Evolutionary conservation across 2,797 vertebrate genomes (phyloP).

Genomic region (Oreochromis grahami): DNA sequence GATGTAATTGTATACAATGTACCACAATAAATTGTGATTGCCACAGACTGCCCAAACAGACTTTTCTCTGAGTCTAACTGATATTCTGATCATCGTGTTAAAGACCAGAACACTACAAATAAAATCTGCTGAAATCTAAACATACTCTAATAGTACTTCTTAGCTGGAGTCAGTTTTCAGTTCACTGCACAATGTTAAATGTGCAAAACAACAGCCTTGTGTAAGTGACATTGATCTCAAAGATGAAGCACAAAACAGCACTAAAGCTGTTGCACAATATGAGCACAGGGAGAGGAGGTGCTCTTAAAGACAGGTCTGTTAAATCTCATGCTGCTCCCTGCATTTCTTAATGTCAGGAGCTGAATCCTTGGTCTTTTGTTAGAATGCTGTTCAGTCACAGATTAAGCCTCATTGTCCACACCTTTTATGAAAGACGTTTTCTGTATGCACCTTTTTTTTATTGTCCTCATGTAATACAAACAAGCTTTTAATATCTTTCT

Average conservation of each 20-base stretch:
- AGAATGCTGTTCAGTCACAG: background rate
- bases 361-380: background rate
- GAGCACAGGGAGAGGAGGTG: background rate
- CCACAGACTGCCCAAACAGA: background rate
- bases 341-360: slow-evolving; percentile 6
- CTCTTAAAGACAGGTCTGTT: slow-evolving; percentile 37
- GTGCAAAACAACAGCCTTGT: background rate
- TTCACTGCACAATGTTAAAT: background rate
- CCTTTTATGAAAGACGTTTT: background rate
- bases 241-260: slow-evolving; percentile 6
- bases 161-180: background rate
- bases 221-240: slow-evolving; percentile 13
- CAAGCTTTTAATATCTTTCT: background rate
- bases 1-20: too few species aligned
- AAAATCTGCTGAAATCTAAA: background rate
- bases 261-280: background rate
- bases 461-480: background rate
- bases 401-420: background rate
- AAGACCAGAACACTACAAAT: background rate
- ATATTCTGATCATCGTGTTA: background rate
- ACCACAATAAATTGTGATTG: background rate
- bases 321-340: background rate
- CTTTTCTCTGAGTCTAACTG: background rate
- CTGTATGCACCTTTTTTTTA: background rate
- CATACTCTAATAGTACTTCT: background rate